These are phyloP conservation scores for Sphaeramia orbicularis DNA, from an alignment of 2,797 vertebrate species.

Conservation along the genomic window DNA sequence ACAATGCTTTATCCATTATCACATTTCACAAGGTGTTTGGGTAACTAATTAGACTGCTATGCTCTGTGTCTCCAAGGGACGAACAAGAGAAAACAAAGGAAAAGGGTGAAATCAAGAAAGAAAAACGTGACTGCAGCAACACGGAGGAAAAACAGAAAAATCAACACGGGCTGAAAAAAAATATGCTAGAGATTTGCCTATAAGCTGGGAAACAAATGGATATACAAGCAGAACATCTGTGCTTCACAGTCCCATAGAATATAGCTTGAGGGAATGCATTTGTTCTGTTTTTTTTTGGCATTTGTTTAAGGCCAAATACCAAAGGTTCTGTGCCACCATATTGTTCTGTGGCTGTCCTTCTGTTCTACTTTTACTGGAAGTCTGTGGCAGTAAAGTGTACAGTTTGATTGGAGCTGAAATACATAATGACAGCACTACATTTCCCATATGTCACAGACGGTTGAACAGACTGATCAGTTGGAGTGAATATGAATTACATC, in stretches of 20 bases:
- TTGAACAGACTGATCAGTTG: background rate
- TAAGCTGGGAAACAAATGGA: conserved; percentile 56
- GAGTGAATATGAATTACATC: background rate
- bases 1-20: conserved; percentile 65
- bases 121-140: conserved; percentile 36
- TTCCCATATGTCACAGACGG: background rate
- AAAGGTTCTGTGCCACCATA: conserved; percentile 10
- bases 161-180: conserved; percentile 54
- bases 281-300: conserved; percentile 11
- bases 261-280: conserved; percentile 30
- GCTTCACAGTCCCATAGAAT: conserved; percentile 40
- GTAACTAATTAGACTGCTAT: conserved; percentile 65
- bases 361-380: conserved; percentile 2
- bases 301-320: conserved; percentile 17
- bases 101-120: conserved; percentile 61
- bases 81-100: conserved; percentile 51
- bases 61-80: conserved; percentile 62
- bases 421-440: background rate
- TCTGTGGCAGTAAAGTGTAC: conserved; percentile 8
- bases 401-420: background rate
- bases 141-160: conserved; percentile 10
- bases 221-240: conserved; percentile 40
- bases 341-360: conserved; percentile 7
- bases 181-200: conserved; percentile 61
- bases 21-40: conserved; percentile 75